These are phyloP conservation scores for Aphidius gifuensis DNA, from an alignment of 1,140 invertebrate species.

Conservation along the genomic window DNA sequence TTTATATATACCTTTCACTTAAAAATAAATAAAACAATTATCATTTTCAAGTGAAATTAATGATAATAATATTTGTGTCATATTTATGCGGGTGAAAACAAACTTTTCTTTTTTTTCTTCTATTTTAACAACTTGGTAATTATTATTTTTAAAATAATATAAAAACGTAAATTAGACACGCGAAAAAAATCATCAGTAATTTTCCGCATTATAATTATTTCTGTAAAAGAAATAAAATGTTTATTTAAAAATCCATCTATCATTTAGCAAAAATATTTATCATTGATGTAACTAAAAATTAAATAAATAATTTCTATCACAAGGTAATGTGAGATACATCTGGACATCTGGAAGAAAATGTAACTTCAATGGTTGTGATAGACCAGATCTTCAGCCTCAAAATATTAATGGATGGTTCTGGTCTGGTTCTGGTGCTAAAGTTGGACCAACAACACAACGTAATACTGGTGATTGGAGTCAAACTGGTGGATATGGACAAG, in stretches of 20 bases:
- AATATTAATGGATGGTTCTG: constrained; percentile 93
- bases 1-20: not conserved
- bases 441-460: constrained; percentile 80
- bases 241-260: no score
- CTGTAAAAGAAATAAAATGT: no score
- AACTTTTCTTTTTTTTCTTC: not conserved
- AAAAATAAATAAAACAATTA: not conserved
- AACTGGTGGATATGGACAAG: constrained; percentile 79
- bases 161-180: no score
- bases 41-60: not conserved
- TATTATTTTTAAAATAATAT: no score
- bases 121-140: not conserved
- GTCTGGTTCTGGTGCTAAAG: constrained; percentile 86
- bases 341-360: constrained; percentile 91
- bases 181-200: no score
- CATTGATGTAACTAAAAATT: no score
- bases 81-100: not conserved
- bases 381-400: constrained; percentile 80
- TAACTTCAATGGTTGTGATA: constrained; percentile 87
- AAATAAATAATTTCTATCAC: no score
- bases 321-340: constrained; percentile 69
- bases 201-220: no score
- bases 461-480: constrained; percentile 85
- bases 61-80: not conserved
- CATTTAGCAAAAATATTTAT: no score